A percentile compares a stretch with the other conserved stretches of the same genome.
Conservation (phyloP, 2,113 vertebrate species). For the Mirza zaza region DNA sequence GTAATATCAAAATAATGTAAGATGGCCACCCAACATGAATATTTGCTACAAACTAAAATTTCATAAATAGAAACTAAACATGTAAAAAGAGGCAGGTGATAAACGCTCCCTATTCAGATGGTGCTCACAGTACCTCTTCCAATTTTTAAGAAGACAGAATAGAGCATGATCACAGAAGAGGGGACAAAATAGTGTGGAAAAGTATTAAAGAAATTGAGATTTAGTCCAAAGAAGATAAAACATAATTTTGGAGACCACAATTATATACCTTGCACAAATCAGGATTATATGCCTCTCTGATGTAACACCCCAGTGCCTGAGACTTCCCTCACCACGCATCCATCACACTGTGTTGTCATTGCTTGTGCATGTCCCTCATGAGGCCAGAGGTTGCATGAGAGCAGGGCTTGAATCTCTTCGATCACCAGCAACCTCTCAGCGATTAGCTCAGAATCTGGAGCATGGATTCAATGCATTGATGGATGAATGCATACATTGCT, state of each 20-base stretch:
- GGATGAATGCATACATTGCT: background rate
- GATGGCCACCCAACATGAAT: background rate
- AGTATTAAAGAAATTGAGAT: background rate
- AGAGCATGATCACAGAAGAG: background rate
- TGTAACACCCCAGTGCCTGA: background rate
- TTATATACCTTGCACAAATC: background rate
- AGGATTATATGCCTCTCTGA: background rate
- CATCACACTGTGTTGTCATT: too few relatives aligned
- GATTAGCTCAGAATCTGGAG: background rate
- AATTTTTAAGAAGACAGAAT: background rate
- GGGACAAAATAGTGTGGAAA: background rate
- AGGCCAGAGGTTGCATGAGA: background rate
- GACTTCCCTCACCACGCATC: fast-evolving
- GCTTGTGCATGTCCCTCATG: fast-evolving
- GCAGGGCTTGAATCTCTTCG: background rate
- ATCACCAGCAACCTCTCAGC: background rate
- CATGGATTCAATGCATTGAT: background rate
- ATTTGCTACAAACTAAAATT: background rate
- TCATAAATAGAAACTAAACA: background rate
- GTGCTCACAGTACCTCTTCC: background rate
- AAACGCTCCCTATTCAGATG: background rate
- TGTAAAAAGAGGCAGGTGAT: background rate
- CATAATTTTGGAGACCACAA: background rate
- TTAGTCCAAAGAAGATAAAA: background rate
- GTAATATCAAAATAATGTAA: background rate